Percentiles rank a stretch among this genome's conserved stretches.
These are phyloP conservation scores for Zhengitettix transpicula DNA, from an alignment of 2,888 invertebrate species.

Conservation along the genomic window DNA sequence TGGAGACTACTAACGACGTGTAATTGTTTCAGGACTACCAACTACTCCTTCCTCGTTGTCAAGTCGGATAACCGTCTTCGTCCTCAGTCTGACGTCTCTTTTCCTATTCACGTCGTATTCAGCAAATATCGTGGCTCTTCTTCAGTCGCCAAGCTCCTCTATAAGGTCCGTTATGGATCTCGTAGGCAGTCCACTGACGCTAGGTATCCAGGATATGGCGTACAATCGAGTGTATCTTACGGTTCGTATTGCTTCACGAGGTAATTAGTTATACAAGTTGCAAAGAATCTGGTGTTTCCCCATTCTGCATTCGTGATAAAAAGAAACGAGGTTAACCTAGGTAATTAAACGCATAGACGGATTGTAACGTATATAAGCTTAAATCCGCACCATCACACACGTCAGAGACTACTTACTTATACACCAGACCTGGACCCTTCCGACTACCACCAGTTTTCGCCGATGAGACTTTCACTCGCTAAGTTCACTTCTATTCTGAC, in stretches of 20 bases:
- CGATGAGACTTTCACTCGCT: no score
- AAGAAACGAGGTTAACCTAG: no score
- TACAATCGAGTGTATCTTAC: slow-evolving; percentile 51
- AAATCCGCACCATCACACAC: no score
- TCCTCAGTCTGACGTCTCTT: slow-evolving; percentile 44
- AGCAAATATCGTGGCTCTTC: slow-evolving; percentile 56
- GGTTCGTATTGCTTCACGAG: slow-evolving; percentile 26
- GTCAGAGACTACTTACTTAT: no score
- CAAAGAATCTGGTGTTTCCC: not conserved
- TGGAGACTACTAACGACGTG: no score
- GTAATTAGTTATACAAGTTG: not conserved
- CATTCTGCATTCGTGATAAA: no score
- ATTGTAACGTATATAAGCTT: no score
- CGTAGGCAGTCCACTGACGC: slow-evolving; percentile 42
- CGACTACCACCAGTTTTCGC: no score
- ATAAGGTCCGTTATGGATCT: slow-evolving; percentile 47
- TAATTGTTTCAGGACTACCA: slow-evolving; percentile 26
- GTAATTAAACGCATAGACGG: no score
- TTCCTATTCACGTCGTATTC: slow-evolving; percentile 60
- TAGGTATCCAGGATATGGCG: slow-evolving; percentile 51
- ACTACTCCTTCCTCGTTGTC: slow-evolving; percentile 30
- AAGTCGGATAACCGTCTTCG: slow-evolving; percentile 41
- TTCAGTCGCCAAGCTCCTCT: slow-evolving; percentile 53
- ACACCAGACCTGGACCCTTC: no score
- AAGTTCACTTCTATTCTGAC: no score